phyloP scores from a whole-genome alignment of 2,797 vertebrate genomes.

The Microctenopoma stevenorrisi region DNA sequence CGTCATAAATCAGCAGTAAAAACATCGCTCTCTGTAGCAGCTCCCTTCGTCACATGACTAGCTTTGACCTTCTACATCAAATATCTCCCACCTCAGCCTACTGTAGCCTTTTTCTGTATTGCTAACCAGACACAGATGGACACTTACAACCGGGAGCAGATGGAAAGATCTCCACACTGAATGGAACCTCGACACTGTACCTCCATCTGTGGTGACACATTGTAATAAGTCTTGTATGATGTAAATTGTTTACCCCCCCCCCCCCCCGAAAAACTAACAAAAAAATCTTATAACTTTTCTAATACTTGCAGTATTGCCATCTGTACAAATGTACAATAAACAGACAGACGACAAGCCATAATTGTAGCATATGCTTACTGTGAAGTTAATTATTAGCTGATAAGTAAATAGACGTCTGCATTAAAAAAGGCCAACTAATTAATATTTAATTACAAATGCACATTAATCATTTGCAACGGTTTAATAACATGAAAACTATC shows the following conservation, averaged over 20 bases:
- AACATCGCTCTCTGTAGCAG: slow-evolving; percentile 67
- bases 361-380: no score
- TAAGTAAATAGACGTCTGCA: no score
- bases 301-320: not conserved
- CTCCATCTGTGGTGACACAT: slow-evolving; percentile 26
- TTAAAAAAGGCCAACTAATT: not conserved
- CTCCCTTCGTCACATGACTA: slow-evolving; percentile 75
- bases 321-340: not conserved
- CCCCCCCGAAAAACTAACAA: no score
- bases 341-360: no score
- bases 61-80: slow-evolving; percentile 74
- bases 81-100: slow-evolving; percentile 72
- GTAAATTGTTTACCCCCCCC: not conserved
- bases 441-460: not conserved
- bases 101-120: slow-evolving; percentile 72
- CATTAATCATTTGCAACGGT: not conserved
- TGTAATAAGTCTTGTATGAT: slow-evolving; percentile 6
- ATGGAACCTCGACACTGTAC: slow-evolving; percentile 12
- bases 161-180: slow-evolving; percentile 60
- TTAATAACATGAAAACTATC: slow-evolving; percentile 11
- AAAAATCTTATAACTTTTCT: not conserved
- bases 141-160: slow-evolving; percentile 72
- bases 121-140: slow-evolving; percentile 79
- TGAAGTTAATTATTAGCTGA: no score
- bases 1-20: slow-evolving; percentile 77